A percentile compares a stretch with the other conserved stretches of the same genome.
Conservation (phyloP, 2,888 invertebrate genomes). For the Leptinotarsa tumamoca region DNA sequence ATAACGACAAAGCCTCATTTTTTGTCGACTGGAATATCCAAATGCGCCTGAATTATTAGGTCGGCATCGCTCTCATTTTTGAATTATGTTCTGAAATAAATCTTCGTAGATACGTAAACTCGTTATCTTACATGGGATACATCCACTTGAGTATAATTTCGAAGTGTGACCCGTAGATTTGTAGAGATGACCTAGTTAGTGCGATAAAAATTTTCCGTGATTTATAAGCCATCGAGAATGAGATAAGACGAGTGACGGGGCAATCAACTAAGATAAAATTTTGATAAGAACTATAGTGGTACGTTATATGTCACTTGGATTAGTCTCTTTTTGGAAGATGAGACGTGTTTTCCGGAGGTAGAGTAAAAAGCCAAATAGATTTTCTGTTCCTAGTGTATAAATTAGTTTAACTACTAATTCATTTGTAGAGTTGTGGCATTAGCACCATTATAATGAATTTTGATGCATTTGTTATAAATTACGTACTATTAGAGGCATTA, state of each 20-base stretch:
- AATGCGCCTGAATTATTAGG: not conserved
- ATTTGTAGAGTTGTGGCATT: no score
- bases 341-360: not conserved
- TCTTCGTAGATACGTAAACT: not conserved
- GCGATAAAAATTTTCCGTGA: conserved; percentile 8
- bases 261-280: conserved; percentile 15
- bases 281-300: not conserved
- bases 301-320: not conserved
- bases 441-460: no score
- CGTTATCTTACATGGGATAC: not conserved
- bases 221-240: conserved; percentile 4
- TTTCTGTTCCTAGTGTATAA: no score
- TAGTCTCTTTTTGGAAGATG: not conserved
- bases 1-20: no score
- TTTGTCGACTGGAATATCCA: no score
- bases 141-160: not conserved
- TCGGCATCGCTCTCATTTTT: not conserved
- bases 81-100: not conserved
- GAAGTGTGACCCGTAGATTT: conserved; percentile 2
- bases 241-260: not conserved
- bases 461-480: no score
- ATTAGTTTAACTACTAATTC: no score
- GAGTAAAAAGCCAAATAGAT: no score
- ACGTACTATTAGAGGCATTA: no score
- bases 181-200: conserved; percentile 10